Evolutionary conservation across 2,797 vertebrate genomes (phyloP), one percentile per base, ranked within the genome.

Genomic region (Phalloptychus januarius): DNA sequence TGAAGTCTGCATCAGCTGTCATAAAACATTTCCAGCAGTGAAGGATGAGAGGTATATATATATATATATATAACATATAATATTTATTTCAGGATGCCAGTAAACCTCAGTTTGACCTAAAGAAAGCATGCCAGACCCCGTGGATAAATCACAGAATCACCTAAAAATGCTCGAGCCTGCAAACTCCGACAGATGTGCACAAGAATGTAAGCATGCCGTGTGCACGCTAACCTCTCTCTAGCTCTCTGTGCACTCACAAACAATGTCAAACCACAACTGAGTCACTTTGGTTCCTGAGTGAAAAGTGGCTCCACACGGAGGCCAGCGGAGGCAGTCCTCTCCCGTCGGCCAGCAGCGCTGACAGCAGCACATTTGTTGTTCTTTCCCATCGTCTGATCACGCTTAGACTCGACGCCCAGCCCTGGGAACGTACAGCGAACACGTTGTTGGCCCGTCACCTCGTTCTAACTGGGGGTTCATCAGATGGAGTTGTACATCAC

Each of bases 201-300:
- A 81, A 73, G 61, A 79, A 85, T 80, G 82, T 50, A 15, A 85
- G 82, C 79, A 76, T 77, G 74, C 72, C 56, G 46, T 50, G 76
- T 77, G 63, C 78, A 74, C 10, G 38, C 31, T 46, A 48, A 54
- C 54, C 33, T 72, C 44, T 23, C 45, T 61, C 44, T 10, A 12
- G 46, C 46, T 6, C n/a, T 40, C 69, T 75, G 79, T 83, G 75
- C 82, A 83, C 87, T 83, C 88, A 85, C 84, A 93, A 89, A 93
- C 89, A 90, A 89, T 90, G 88, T 91, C 79, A 85, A 88, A 95
- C 95, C 94, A 93, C 95, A 91, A 91, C 92, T 95, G 95, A 95
- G 92, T 95, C 94, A 95, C 85, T 92, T 87, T 82, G 85, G 90
- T 94, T 95, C 92, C 92, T 93, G 89, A 87, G 88, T 92, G 91